Evolutionary conservation across 2,888 invertebrate genomes (phyloP).

Genomic region (Odontothrips loti): DNA sequence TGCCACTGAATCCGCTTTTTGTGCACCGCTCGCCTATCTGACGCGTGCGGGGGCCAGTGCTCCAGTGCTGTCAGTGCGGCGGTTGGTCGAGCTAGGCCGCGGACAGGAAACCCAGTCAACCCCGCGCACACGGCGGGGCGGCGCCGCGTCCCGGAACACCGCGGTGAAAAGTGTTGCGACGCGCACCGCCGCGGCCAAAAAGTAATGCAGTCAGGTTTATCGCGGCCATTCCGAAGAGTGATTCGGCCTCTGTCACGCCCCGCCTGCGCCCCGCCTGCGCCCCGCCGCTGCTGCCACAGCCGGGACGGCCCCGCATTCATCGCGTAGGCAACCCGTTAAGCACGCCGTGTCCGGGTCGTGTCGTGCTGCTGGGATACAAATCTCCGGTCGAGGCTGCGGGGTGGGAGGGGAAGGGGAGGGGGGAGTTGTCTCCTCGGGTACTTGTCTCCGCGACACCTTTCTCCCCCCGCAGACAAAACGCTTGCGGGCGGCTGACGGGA

Average conservation of each 20-base stretch:
- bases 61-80: no score
- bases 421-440: neutral
- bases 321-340: no score
- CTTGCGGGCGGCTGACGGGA: neutral
- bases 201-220: neutral
- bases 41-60: no score
- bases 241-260: no score
- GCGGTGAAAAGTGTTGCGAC: neutral
- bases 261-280: neutral
- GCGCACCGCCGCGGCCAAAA: neutral
- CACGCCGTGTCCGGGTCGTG: neutral
- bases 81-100: no score
- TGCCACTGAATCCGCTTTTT: no score
- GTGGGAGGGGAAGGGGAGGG: neutral
- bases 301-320: neutral
- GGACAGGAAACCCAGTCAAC: no score
- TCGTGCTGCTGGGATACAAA: neutral
- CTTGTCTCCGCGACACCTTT: slow-evolving; percentile 12
- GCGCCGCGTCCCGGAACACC: no score
- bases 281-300: neutral
- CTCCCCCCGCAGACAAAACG: slow-evolving; percentile 10
- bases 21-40: no score
- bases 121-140: neutral
- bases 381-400: neutral
- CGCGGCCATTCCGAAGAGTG: neutral